phyloP scores from a whole-genome alignment of 2,113 vertebrate genomes.

The Tragelaphus imberbis region DNA sequence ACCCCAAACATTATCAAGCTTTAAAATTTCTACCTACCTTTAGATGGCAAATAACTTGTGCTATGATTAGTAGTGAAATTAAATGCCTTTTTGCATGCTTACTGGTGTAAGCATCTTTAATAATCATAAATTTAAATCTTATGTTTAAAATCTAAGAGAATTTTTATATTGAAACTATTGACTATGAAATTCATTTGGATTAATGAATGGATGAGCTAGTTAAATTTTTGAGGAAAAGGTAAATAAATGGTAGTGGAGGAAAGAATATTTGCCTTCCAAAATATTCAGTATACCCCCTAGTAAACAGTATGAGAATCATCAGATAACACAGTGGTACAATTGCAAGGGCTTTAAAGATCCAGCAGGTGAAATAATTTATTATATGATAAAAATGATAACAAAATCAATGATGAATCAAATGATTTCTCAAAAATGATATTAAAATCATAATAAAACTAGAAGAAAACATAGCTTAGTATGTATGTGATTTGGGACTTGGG shows the following conservation, averaged over 20 bases:
- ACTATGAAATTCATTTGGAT: not conserved
- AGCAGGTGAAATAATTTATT: not conserved
- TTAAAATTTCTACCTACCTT: not conserved
- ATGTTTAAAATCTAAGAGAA: not conserved
- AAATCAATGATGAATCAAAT: not conserved
- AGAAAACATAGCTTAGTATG: not conserved
- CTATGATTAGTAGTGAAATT: not conserved
- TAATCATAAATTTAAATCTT: not conserved
- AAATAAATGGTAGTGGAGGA: not conserved
- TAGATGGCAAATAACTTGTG: not conserved
- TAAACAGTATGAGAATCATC: not conserved
- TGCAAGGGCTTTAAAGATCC: not conserved
- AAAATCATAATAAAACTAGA: not conserved
- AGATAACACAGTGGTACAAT: not conserved
- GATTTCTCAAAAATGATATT: not conserved
- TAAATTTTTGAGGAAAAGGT: not conserved
- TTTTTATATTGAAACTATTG: not conserved
- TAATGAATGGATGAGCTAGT: not conserved
- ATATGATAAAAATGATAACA: not conserved
- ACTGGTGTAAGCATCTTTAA: not conserved
- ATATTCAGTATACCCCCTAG: not conserved
- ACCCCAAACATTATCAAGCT: not conserved
- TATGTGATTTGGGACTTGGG: not conserved
- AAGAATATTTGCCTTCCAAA: not conserved
- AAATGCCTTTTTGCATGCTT: not conserved